Evolutionary conservation across 2,113 vertebrate species (phyloP), one percentile per base, ranked within the genome.

Genomic region (Passerina amoena): DNA sequence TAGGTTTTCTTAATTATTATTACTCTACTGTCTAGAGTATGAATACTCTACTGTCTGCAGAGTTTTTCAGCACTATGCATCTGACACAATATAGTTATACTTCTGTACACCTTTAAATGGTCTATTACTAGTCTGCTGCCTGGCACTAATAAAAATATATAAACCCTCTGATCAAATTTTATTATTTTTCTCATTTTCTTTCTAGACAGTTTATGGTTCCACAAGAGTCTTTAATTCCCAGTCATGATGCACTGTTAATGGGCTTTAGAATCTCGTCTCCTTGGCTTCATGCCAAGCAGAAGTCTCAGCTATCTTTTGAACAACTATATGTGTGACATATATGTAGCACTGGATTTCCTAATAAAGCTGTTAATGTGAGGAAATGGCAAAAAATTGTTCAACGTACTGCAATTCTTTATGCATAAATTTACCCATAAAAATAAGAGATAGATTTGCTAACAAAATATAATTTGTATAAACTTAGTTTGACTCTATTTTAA

Each of bases 181-280:
- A 96, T 40, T 88, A 61, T 95, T 94, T 96, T 94, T 90, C 82
- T 94, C 45, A 90, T 94, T 96, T 97, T 86, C 45, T 90, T 88
- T 77, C 91, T 19, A 92, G 82, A 82, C 68, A 73, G 69, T 95
- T 93, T 95, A 92, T 95, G 65, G 56, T 96, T 97, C 77, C 69
- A 80, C 42, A 61, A 69, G 77, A 96, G 93, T 95, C 86, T 91
- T 84, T 86, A 93, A 94, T 97, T 97, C 91, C 64, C 37, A 86
- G 51, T 82, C 84, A 54, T 91, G 70, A 88, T 94, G 28, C 76
- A 66, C 66, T 83, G 70, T 89, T 92, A 97, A 77, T 90, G 64
- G 57, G 42, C 94, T 93, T 96, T 95, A 84, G 75, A 72, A 57
- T 97, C 94, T 94, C 9, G 12, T 95, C 72, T 64, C 77, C 78